Conservation (phyloP, 2,797 vertebrate genomes). For the Cryptoprocta ferox region DNA sequence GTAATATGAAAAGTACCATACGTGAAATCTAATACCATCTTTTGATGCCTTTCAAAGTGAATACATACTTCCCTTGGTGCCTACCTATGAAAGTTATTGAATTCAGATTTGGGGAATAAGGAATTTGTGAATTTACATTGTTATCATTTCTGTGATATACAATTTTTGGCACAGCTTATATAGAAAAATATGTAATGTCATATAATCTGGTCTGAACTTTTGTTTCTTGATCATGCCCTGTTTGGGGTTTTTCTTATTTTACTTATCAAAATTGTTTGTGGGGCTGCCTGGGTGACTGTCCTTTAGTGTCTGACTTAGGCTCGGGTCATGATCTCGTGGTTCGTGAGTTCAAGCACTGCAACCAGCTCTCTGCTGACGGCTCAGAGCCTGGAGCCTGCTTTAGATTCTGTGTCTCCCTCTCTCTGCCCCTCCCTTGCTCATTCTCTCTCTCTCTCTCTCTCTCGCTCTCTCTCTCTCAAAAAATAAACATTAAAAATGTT, state of each 20-base stretch:
- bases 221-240: neutral
- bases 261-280: neutral
- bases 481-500: too few species aligned
- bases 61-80: neutral
- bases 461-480: too few species aligned
- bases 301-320: too few species aligned
- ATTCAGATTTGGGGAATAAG: neutral
- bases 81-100: neutral
- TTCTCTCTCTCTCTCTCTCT: too few species aligned
- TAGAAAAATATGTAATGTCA: conserved; percentile 10
- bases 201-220: neutral
- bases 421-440: too few species aligned
- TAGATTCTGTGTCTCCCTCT: too few species aligned
- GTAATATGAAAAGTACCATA: neutral
- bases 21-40: neutral
- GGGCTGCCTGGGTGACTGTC: too few species aligned
- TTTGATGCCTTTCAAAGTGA: neutral
- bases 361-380: too few species aligned
- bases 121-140: neutral
- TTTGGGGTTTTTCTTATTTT: neutral
- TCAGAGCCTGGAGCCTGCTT: too few species aligned
- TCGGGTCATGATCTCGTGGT: too few species aligned
- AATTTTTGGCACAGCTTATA: neutral
- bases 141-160: neutral
- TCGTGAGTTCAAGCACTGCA: too few species aligned